Evolutionary conservation across 1,140 invertebrate species (phyloP).

Genomic region (Psilanteris sp.): DNA sequence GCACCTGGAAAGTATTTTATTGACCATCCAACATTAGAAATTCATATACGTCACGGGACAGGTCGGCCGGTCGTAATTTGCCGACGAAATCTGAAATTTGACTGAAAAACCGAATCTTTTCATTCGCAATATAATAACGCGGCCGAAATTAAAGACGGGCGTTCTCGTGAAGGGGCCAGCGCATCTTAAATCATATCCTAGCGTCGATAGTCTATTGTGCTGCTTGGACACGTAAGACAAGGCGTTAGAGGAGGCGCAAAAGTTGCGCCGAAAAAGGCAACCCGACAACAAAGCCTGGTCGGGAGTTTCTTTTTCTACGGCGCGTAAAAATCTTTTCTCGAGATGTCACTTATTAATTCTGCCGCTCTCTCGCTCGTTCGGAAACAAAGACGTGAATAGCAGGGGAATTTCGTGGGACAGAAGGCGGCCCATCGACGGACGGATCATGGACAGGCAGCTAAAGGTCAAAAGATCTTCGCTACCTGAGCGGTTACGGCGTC

Average conservation of each 20-base stretch:
- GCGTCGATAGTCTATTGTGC: slow-evolving; percentile 56
- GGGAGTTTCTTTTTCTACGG: slow-evolving; percentile 62
- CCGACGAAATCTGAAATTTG: slow-evolving; percentile 12
- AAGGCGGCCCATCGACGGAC: slow-evolving; percentile 61
- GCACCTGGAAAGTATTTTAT: no score
- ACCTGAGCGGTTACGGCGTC: slow-evolving; percentile 69
- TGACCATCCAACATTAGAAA: no score
- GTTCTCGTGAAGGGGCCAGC: slow-evolving; percentile 28
- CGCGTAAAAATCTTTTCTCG: slow-evolving; percentile 73
- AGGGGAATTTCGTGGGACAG: slow-evolving; percentile 69
- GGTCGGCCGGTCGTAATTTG: no score
- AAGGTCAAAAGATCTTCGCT: slow-evolving; percentile 75
- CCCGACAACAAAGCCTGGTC: slow-evolving; percentile 58
- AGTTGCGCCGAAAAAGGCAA: slow-evolving; percentile 58
- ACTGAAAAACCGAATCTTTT: slow-evolving; percentile 33
- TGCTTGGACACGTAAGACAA: slow-evolving; percentile 53
- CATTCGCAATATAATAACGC: slow-evolving; percentile 35
- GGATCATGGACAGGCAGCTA: slow-evolving; percentile 68
- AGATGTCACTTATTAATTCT: slow-evolving; percentile 80
- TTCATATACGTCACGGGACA: no score
- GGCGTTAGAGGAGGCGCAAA: slow-evolving; percentile 63
- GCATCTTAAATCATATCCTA: slow-evolving; percentile 58
- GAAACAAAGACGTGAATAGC: slow-evolving; percentile 71
- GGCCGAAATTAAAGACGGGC: slow-evolving; percentile 35
- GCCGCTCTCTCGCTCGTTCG: slow-evolving; percentile 64